A percentile compares a stretch with the other conserved stretches of the same genome.
Conservation (phyloP, 2,797 vertebrate species). For the Hafferia zeledoni region DNA sequence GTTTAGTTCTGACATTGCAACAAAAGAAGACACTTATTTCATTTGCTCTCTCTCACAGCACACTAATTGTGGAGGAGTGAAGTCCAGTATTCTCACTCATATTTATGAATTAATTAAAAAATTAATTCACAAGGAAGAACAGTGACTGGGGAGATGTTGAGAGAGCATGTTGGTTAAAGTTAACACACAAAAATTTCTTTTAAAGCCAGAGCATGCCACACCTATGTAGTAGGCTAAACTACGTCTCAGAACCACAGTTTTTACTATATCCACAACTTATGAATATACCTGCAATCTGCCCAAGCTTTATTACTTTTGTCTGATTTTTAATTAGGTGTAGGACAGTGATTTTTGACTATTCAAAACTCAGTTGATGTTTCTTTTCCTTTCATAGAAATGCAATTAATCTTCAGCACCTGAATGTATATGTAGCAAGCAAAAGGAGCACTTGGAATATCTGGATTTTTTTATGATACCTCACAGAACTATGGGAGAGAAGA, state of each 20-base stretch:
- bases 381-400: background rate
- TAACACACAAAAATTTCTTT: background rate
- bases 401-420: background rate
- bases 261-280: background rate
- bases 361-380: background rate
- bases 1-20: background rate
- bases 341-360: background rate
- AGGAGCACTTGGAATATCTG: background rate
- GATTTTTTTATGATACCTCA: background rate
- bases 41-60: background rate
- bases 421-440: background rate
- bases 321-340: background rate
- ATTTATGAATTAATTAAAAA: background rate
- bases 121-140: background rate
- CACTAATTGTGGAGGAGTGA: background rate
- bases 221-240: background rate
- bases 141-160: fast-evolving
- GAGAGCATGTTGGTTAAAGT: background rate
- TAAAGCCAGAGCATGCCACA: background rate
- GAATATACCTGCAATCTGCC: background rate
- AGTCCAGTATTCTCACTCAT: background rate
- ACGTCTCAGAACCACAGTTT: background rate
- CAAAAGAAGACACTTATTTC: background rate
- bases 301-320: background rate
- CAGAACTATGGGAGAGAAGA: background rate